Conservation (phyloP, 2,888 invertebrate species). For the Cheilosia vulpina region DNA sequence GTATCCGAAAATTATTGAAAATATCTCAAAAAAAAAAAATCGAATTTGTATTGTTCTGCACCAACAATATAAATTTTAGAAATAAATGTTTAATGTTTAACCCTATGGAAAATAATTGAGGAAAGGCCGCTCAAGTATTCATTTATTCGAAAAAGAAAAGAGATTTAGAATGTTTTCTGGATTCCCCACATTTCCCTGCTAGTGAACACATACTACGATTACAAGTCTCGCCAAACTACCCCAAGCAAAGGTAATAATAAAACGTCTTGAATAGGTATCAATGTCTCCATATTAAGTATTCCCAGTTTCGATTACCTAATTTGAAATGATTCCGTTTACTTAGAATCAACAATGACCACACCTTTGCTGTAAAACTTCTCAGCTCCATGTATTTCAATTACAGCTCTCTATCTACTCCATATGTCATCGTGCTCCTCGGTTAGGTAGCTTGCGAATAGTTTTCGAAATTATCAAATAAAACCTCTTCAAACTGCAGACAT, state of each 20-base stretch:
- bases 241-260: neutral
- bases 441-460: constrained; percentile 3
- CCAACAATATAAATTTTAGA: too few relatives aligned
- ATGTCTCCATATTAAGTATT: neutral
- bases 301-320: neutral
- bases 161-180: too few relatives aligned
- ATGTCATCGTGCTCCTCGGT: neutral
- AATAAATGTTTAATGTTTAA: too few relatives aligned
- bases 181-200: neutral
- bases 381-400: constrained; percentile 47
- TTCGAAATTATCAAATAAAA: constrained; percentile 29
- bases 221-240: neutral
- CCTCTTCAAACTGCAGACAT: constrained; percentile 7
- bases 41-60: too few relatives aligned
- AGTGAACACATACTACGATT: neutral
- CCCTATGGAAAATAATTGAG: too few relatives aligned
- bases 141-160: too few relatives aligned
- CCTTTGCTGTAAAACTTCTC: constrained; percentile 30
- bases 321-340: constrained; percentile 2
- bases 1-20: too few relatives aligned
- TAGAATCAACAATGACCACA: constrained; percentile 23
- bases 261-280: neutral
- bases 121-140: too few relatives aligned
- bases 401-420: neutral
- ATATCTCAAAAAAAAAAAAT: too few relatives aligned